A percentile compares a stretch with the other conserved stretches of the same genome.
Conservation (phyloP, 2,797 vertebrate species). For the Forpus xanthops region DNA sequence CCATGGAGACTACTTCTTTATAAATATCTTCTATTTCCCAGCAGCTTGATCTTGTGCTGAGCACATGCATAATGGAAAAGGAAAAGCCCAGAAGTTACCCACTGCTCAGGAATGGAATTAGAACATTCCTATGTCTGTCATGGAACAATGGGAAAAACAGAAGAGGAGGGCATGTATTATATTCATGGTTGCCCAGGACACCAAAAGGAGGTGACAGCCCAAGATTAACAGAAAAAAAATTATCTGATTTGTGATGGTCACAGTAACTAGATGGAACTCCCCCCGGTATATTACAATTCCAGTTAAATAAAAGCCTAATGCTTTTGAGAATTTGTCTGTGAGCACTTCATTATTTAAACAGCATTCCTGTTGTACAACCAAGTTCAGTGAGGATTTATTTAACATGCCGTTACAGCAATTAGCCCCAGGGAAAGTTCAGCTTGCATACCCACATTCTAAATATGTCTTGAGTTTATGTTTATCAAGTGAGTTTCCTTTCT, state of each 20-base stretch:
- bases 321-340: constrained; percentile 23
- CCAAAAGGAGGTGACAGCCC: neutral
- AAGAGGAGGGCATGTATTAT: neutral
- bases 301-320: constrained; percentile 23
- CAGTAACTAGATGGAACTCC: neutral
- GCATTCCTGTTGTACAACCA: neutral
- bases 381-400: constrained; percentile 61
- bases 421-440: constrained; percentile 41
- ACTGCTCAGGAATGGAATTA: neutral
- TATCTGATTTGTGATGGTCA: neutral
- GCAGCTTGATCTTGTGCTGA: neutral
- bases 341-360: constrained; percentile 45
- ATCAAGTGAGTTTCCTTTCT: neutral
- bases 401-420: constrained; percentile 56
- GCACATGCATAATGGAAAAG: neutral
- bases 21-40: neutral
- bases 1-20: neutral
- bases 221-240: neutral
- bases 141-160: neutral
- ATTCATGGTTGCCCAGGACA: neutral
- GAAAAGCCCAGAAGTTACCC: neutral
- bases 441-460: constrained; percentile 38
- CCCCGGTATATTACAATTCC: neutral
- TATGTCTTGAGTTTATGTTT: constrained; percentile 36
- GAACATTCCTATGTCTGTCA: neutral